Evolutionary conservation across 1,140 invertebrate genomes (phyloP), one percentile per base, ranked within the genome.

Genomic region (Zaprionus nigranus): DNA sequence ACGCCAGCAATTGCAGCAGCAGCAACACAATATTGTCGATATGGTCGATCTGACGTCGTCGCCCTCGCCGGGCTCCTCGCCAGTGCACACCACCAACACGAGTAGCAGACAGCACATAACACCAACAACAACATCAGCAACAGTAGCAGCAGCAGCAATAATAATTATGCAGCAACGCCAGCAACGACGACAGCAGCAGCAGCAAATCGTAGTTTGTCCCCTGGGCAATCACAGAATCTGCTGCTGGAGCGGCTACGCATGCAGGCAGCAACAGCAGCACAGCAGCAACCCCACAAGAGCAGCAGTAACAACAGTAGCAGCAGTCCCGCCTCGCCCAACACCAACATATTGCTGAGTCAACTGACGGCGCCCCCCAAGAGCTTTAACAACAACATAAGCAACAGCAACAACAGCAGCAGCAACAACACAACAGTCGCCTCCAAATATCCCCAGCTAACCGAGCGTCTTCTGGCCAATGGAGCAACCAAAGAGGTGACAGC

Each of bases 31-130:
- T 38, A 82, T 91, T 17, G 81, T 91, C 36, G 90, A 91, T 26
- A 90, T 80, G 54, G 91, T 92, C 22, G 91, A 92, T 60, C 60
- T 92, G 26, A 92, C 91, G 7, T 92, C 91, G 6, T 92, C 91
- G 9, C 91, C 91, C 3, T 92, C 91, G 26, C 87, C 91, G 0
- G 79, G 85, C 5, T 90, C 82, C 9, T 92, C 91, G 60, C 91
- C 91, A 2, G 72, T 75, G 4, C 91, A 92, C 70, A 72, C 51
- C n/a, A 58, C 26, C 59, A 60, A 24, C 22, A 59, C 30, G 15
- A 61, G 59, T 40, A 60, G 30, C 13, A 43, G 28, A 6, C 56
- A 20, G 6, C 53, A 20, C n/a, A 54, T 3, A 68, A 54, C 15
- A 28, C 34, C 70, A 11, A 34, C 15, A 28, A 46, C 53, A 36